Percentiles rank a stretch among this genome's conserved stretches.
Evolutionary conservation across 2,113 vertebrate species (phyloP).

Genomic region (Cacatua alba): DNA sequence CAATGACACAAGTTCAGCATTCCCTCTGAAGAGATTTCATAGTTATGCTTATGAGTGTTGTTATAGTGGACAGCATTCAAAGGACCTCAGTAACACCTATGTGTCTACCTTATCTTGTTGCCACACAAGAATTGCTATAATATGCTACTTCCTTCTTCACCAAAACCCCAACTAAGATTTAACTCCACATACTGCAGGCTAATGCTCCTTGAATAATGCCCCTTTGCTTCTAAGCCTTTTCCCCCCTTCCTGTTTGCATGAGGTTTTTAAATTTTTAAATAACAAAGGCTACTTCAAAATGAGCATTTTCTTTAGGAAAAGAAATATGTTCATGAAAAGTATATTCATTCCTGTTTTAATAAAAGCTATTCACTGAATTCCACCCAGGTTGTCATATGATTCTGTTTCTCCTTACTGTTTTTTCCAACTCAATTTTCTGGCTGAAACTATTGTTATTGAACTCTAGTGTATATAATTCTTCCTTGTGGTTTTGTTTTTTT

Average conservation of each 20-base stretch:
- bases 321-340: not conserved
- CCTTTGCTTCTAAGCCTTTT: not conserved
- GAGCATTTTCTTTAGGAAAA: not conserved
- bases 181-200: not conserved
- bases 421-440: not conserved
- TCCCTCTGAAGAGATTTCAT: not conserved
- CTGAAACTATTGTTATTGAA: not conserved
- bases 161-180: not conserved
- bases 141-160: not conserved
- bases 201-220: rapidly evolving
- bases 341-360: not conserved
- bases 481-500: not conserved
- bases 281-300: not conserved
- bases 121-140: not conserved
- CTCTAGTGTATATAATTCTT: not conserved
- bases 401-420: not conserved
- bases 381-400: not conserved
- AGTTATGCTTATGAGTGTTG: not conserved
- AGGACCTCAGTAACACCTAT: not conserved
- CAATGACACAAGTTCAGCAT: not conserved
- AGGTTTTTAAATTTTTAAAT: not conserved
- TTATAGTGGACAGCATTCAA: not conserved
- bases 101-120: not conserved
- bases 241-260: rapidly evolving
- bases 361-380: not conserved